Base-by-base conservation (phyloP, 2,888 invertebrate species). In the Drosophila antonietae region DNA sequence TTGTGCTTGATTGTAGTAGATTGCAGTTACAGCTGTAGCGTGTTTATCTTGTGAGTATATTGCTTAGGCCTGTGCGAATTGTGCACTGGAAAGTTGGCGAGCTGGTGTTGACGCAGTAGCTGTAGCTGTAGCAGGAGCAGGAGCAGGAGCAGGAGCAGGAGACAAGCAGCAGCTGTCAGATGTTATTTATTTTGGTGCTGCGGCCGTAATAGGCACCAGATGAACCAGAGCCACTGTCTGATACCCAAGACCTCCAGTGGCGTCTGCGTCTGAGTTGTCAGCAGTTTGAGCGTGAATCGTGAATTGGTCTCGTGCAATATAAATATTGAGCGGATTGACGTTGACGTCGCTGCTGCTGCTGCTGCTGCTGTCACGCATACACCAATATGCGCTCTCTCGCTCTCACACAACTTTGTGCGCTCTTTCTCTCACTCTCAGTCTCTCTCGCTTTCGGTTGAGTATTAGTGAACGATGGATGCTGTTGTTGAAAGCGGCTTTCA, bases 401-500 rank as follows among this genome's bases (percentile, higher is more conserved):
- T 44, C 53, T 47, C 28, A n/a, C 18, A 14, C 68, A 12, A 5
- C 15, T 31, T 68, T 53, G 39, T 35, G 41, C 43, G 55, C 44
- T 9, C 12, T 33, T 44, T 15, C 67, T 44, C 53, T 47, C 28
- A n/a, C 18, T 41, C 41, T n/a, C 41, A n/a, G n/a, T 15, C 46
- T 23, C 46, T 23, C 3, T 14, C 8, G 14, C 14, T 44, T 12
- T 14, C 23, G 18, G 15, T 46, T 46, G 12, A 47, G n/a, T 47
- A 33, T 55, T 49, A 28, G 15, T 44, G 31, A 23, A 28, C 53
- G 53, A 41, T 23, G 53, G 78, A 74, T 75, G 75, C 80, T 74
- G 85, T 73, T 65, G 85, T 90, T 90, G 83, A 89, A 88, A 78
- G 83, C 73, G 76, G 78, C 79, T 88, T 90, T 87, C 87, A 87